phyloP scores from a whole-genome alignment of 1,140 invertebrate species.

The Sitobion miscanthi region DNA sequence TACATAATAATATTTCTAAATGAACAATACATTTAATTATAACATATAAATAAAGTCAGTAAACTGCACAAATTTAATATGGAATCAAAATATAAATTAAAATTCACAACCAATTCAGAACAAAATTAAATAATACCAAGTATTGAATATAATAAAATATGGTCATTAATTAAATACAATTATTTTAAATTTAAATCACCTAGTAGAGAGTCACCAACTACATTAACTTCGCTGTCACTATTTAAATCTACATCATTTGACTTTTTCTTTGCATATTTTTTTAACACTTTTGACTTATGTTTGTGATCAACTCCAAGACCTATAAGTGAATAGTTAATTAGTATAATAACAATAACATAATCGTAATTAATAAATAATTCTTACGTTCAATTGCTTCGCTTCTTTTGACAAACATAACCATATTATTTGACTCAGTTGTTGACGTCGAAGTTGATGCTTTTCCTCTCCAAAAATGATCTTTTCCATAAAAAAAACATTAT shows the following conservation, averaged over 20 bases:
- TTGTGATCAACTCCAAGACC: background rate
- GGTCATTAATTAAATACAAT: background rate
- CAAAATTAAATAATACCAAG: background rate
- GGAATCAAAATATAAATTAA: background rate
- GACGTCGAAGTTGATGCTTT: background rate
- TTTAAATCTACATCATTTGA: background rate
- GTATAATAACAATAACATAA: too few relatives aligned
- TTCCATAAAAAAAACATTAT: background rate
- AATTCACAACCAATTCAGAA: background rate
- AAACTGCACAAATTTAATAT: background rate
- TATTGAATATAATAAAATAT: constrained; percentile 4
- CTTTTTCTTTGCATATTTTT: background rate
- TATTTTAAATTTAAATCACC: constrained; percentile 22
- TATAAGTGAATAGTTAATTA: background rate
- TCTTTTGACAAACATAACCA: background rate
- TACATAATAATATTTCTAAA: background rate
- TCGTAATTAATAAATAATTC: background rate
- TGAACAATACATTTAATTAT: background rate
- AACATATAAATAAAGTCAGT: background rate
- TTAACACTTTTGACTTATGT: background rate
- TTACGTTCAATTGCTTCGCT: background rate
- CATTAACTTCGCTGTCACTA: background rate
- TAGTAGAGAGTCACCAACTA: background rate
- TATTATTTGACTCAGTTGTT: background rate
- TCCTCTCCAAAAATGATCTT: background rate